A percentile compares a stretch with the other conserved stretches of the same genome.
Evolutionary conservation across 1,140 invertebrate genomes (phyloP).

Genomic region (Drosophila burlai): DNA sequence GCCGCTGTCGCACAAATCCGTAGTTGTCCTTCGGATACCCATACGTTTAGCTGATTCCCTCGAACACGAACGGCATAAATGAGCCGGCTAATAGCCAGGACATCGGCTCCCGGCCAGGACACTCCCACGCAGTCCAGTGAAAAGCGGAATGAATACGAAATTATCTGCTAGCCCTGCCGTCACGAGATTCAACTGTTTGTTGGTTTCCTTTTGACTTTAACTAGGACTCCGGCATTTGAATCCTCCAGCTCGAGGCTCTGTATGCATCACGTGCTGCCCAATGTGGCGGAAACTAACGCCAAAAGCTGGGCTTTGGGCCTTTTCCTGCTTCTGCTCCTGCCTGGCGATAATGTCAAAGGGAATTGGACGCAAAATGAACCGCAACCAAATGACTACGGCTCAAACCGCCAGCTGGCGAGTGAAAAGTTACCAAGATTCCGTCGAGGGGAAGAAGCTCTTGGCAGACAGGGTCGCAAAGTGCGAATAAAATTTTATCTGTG

Average conservation of each 20-base stretch:
- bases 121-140: constrained; percentile 33
- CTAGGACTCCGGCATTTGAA: constrained; percentile 18
- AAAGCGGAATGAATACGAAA: constrained; percentile 77
- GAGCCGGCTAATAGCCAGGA: constrained; percentile 29
- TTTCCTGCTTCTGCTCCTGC: background rate
- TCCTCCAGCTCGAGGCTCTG: constrained; percentile 2
- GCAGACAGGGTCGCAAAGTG: constrained; percentile 33
- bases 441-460: constrained; percentile 3
- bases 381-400: constrained; percentile 56
- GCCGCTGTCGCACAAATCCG: constrained; percentile 62
- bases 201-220: constrained; percentile 1
- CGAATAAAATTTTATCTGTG: constrained; percentile 63
- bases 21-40: constrained; percentile 16
- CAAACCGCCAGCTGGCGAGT: constrained; percentile 52
- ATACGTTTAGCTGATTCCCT: constrained; percentile 44
- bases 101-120: constrained; percentile 5
- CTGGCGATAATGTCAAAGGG: constrained; percentile 29
- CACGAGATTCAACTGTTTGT: constrained; percentile 26
- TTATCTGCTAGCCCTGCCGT: constrained; percentile 42
- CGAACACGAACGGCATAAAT: constrained; percentile 57
- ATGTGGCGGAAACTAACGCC: constrained; percentile 67
- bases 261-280: constrained; percentile 77
- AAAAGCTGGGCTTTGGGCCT: constrained; percentile 16
- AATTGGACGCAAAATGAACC: constrained; percentile 58
- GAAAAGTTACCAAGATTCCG: constrained; percentile 24